These are phyloP conservation scores for Alouatta palliata DNA, from an alignment of 2,113 vertebrate genomes.

Conservation along the genomic window DNA sequence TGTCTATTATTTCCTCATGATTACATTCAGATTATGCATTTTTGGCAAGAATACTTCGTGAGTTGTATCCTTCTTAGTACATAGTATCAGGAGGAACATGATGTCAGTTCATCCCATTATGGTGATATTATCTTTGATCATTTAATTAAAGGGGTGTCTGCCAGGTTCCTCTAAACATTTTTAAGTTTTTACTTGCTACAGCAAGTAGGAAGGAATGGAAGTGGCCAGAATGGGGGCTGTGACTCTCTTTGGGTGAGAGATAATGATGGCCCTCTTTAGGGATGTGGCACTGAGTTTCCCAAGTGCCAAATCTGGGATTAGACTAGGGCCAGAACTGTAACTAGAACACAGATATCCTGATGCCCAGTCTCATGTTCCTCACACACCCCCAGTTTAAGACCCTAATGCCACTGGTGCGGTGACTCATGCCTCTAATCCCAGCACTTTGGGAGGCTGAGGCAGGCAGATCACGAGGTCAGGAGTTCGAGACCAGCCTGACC, in stretches of 20 bases:
- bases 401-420: neutral
- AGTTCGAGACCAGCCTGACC: no score
- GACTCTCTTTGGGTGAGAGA: neutral
- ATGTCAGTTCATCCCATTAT: neutral
- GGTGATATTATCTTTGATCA: neutral
- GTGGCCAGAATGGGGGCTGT: neutral
- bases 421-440: no score
- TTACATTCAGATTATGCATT: neutral
- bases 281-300: neutral
- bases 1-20: neutral
- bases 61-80: neutral
- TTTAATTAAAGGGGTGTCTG: conserved; percentile 21
- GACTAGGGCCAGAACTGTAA: neutral
- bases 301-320: neutral
- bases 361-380: neutral
- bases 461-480: no score
- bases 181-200: neutral
- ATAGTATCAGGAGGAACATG: neutral
- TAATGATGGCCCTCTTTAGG: neutral
- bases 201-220: neutral
- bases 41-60: neutral
- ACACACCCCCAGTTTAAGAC: neutral
- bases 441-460: no score
- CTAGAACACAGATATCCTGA: neutral
- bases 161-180: neutral